Percentiles rank a stretch among this genome's conserved stretches.
These are phyloP conservation scores for Urocyon cinereoargenteus DNA, from an alignment of 2,797 vertebrate species.

Conservation along the genomic window DNA sequence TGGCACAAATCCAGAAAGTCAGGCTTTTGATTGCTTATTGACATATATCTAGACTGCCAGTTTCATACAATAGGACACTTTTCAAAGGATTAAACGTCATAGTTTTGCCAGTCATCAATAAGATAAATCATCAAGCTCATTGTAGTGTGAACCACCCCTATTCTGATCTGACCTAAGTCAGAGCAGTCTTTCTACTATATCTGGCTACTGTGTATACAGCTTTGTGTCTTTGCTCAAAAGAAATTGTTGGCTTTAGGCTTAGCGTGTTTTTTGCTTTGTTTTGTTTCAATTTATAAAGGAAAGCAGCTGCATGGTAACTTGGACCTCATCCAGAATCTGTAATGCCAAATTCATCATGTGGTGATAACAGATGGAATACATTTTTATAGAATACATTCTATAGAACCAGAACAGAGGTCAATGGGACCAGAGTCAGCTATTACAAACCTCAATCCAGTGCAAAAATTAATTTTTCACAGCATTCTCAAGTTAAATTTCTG, in stretches of 20 bases:
- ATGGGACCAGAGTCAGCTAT: neutral
- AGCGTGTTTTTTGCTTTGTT: neutral
- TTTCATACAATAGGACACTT: constrained; percentile 56
- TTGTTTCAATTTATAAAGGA: constrained; percentile 57
- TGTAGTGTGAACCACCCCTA: neutral
- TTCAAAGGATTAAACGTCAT: constrained; percentile 57
- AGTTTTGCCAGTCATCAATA: constrained; percentile 35
- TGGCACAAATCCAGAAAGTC: constrained; percentile 37
- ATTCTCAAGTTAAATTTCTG: constrained; percentile 47
- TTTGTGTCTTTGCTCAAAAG: constrained; percentile 54
- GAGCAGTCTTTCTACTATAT: neutral
- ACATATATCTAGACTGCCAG: constrained; percentile 35
- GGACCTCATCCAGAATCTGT: neutral
- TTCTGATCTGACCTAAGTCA: neutral
- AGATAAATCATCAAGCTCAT: constrained; percentile 19
- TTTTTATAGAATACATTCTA: constrained; percentile 26
- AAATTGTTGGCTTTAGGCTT: constrained; percentile 35
- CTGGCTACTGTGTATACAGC: neutral
- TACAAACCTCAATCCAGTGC: neutral
- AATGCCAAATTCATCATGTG: neutral
- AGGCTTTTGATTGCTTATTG: constrained; percentile 37
- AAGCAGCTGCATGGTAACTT: constrained; percentile 14
- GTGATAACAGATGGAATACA: constrained; percentile 1
- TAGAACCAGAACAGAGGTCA: neutral
- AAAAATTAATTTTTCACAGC: constrained; percentile 31